phyloP scores from a whole-genome alignment of 2,113 vertebrate genomes.

The Vulpes vulpes region DNA sequence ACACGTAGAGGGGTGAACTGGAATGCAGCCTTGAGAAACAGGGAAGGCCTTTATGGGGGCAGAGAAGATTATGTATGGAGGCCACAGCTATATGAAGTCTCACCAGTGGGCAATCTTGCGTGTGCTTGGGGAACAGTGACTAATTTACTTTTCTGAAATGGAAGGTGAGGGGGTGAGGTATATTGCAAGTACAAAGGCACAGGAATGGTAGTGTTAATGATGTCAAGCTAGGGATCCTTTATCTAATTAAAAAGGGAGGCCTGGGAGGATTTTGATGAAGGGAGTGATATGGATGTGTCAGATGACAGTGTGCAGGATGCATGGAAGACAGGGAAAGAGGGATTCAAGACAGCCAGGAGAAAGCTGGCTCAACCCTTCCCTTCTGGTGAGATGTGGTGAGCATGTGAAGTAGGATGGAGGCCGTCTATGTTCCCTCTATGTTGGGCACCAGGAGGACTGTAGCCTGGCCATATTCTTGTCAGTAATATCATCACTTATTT shows the following conservation, averaged over 20 bases:
- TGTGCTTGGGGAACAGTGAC: background rate
- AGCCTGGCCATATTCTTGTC: background rate
- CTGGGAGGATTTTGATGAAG: background rate
- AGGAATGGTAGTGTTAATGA: background rate
- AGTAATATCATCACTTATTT: background rate
- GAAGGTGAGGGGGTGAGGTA: background rate
- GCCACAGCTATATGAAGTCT: background rate
- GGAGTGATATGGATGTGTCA: background rate
- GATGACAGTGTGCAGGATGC: background rate
- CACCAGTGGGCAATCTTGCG: background rate
- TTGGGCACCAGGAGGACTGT: background rate
- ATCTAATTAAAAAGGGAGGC: background rate
- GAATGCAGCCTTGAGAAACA: background rate
- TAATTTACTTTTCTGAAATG: slow-evolving; percentile 12
- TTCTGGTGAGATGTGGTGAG: background rate
- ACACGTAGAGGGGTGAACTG: background rate
- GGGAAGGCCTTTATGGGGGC: background rate
- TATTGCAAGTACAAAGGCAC: background rate
- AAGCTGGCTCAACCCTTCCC: background rate
- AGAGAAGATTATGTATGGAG: background rate
- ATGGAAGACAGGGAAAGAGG: background rate
- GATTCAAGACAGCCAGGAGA: background rate
- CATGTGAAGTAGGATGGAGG: background rate
- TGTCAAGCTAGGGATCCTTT: background rate
- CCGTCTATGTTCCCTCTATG: background rate